phyloP scores from a whole-genome alignment of 2,888 invertebrate genomes.

The Pristionchus mayeri region DNA sequence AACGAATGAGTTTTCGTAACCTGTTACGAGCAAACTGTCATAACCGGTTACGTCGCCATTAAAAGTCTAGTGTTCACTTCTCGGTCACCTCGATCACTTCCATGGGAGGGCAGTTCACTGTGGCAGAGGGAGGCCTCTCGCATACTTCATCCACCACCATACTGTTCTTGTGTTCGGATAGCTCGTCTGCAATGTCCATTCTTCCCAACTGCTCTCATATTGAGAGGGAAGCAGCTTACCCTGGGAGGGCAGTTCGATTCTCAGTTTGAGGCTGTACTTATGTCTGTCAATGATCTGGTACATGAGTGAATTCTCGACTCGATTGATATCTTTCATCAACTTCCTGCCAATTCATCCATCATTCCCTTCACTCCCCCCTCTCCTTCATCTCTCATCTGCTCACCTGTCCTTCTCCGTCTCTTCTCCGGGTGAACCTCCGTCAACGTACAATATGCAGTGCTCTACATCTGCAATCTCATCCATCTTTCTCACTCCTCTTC shows the following conservation, averaged over 20 bases:
- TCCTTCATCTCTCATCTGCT: conserved; percentile 6
- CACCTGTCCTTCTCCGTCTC: conserved; percentile 34
- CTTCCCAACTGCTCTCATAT: not conserved
- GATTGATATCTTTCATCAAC: conserved; percentile 38
- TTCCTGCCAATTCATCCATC: not conserved
- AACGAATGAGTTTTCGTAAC: too few relatives aligned
- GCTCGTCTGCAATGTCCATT: not conserved
- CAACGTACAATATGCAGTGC: conserved; percentile 10
- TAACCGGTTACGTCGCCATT: too few relatives aligned
- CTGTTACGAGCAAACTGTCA: too few relatives aligned
- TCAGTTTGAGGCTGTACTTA: conserved; percentile 61
- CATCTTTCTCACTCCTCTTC: not conserved
- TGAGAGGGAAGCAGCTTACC: conserved; percentile 45
- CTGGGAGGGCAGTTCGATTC: conserved; percentile 61
- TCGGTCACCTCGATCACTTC: not conserved
- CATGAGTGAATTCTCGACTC: conserved; percentile 57
- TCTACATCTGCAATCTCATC: not conserved
- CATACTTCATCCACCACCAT: conserved; percentile 7
- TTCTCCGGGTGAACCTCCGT: conserved; percentile 49
- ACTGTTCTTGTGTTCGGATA: conserved; percentile 8
- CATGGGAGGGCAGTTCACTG: not conserved
- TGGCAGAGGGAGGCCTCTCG: not conserved
- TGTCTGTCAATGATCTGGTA: conserved; percentile 65
- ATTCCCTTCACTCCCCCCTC: not conserved
- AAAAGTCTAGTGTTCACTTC: not conserved